phyloP scores from a whole-genome alignment of 1,140 invertebrate species.

The Anastrepha obliqua region DNA sequence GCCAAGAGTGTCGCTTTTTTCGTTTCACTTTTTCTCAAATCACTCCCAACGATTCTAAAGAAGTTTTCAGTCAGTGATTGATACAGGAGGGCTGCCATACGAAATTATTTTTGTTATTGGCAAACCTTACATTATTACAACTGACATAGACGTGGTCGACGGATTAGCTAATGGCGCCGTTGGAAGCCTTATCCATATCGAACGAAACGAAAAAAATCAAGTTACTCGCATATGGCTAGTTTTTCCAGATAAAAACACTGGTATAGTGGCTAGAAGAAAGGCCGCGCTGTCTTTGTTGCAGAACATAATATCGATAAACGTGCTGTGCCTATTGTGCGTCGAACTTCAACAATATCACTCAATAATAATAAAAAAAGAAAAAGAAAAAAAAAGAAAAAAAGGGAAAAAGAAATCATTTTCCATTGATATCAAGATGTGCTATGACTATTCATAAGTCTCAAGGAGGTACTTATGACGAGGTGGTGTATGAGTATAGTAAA shows the following conservation, averaged over 20 bases:
- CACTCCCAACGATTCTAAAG: too few species aligned
- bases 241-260: not conserved
- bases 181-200: not conserved
- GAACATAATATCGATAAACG: not conserved
- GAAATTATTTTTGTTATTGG: not conserved
- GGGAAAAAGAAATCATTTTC: slow-evolving; percentile 68
- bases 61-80: not conserved
- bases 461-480: slow-evolving; percentile 64
- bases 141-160: slow-evolving; percentile 13
- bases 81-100: slow-evolving; percentile 25
- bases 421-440: slow-evolving; percentile 75
- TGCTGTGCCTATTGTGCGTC: not conserved
- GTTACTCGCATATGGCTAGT: not conserved
- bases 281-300: not conserved
- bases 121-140: slow-evolving; percentile 28
- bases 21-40: too few species aligned
- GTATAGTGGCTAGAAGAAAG: not conserved
- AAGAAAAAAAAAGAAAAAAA: too few species aligned
- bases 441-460: slow-evolving; percentile 76
- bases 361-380: too few species aligned
- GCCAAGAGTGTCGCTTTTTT: too few species aligned
- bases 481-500: slow-evolving; percentile 53
- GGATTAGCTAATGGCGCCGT: slow-evolving; percentile 36
- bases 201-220: not conserved
- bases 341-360: slow-evolving; percentile 4